Base-by-base conservation (phyloP, 2,113 vertebrate genomes). In the Lasiurus borealis region DNA sequence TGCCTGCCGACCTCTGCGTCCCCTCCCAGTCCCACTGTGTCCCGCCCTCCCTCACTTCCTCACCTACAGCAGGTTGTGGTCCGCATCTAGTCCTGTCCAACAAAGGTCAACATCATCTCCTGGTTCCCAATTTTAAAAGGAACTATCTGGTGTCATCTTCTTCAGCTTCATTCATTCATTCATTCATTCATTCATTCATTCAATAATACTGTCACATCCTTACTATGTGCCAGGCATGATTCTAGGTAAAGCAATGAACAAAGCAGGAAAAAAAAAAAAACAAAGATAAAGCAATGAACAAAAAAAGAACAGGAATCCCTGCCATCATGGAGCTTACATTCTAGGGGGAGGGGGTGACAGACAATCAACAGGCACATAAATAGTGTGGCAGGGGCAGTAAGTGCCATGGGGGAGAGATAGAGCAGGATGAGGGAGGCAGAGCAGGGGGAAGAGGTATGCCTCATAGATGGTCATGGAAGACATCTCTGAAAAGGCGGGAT, bases 151-250 rank as follows among this genome's bases (percentile, higher is more conserved):
- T 69, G 25, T 54, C 18, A 9, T 77, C 57, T 72, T 71, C 19
- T 72, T 19, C 68, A 46, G 62, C 21, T 68, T 86, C 13, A 11
- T 31, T 59, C 62, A n/a, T 75, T 81, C 66, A 34, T 62, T 69
- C 84, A 64, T 57, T 76, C 66, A n/a, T n/a, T n/a, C n/a, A 34
- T 62, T 69, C 84, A 64, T 57, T 76, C 82, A n/a, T n/a, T n/a
- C n/a, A 64, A 16, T 44, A 34, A 68, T 62, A n/a, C 16, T 62
- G 54, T 19, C 15, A 21, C n/a, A 2, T 66, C 50, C 52, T 19
- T 84, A 6, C 23, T 69, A 2, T 62, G 50, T 66, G 23, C 11
- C 29, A 83, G 64, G 44, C n/a, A n/a, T n/a, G n/a, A n/a, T n/a
- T n/a, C n/a, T n/a, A n/a, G n/a, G n/a, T n/a, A n/a, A n/a, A n/a